A percentile compares a stretch with the other conserved stretches of the same genome.
Evolutionary conservation across 2,888 invertebrate genomes (phyloP).

Genomic region (Phrixothrix hirtus): DNA sequence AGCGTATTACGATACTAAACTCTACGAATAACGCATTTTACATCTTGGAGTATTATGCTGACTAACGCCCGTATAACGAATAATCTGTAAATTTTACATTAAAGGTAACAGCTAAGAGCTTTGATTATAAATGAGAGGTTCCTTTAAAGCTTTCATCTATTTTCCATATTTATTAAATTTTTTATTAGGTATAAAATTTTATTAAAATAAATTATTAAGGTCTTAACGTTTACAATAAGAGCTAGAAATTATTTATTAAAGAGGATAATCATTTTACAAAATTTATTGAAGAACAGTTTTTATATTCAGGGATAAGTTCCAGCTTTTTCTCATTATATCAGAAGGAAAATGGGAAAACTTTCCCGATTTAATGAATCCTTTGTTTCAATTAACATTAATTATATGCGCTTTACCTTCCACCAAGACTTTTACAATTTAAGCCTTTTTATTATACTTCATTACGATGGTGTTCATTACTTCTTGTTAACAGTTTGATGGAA

Average conservation of each 20-base stretch:
- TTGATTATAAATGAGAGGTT: too few species aligned
- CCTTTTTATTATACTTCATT: conserved; percentile 6
- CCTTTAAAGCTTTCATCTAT: too few species aligned
- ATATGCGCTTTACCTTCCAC: conserved; percentile 25
- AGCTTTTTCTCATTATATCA: conserved; percentile 26
- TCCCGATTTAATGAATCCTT: conserved; percentile 35
- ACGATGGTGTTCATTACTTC: not conserved
- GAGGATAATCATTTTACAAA: conserved; percentile 9
- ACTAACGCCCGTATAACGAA: too few species aligned
- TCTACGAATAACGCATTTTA: too few species aligned
- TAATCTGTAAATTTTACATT: too few species aligned
- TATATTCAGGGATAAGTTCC: conserved; percentile 8
- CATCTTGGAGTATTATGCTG: too few species aligned
- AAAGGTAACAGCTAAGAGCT: too few species aligned
- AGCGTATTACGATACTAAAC: conserved; percentile 25
- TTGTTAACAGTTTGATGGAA: not conserved
- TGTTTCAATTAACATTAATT: conserved; percentile 35
- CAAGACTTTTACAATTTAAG: conserved; percentile 18
- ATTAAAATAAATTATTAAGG: too few species aligned
- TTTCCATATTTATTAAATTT: too few species aligned
- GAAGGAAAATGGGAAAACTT: conserved; percentile 34
- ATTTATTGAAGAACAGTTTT: conserved; percentile 10
- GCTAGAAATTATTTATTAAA: too few species aligned
- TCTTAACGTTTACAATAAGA: too few species aligned
- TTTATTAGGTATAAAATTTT: too few species aligned